Conservation (phyloP, 2,113 vertebrate genomes). For the Cromileptes altivelis region DNA sequence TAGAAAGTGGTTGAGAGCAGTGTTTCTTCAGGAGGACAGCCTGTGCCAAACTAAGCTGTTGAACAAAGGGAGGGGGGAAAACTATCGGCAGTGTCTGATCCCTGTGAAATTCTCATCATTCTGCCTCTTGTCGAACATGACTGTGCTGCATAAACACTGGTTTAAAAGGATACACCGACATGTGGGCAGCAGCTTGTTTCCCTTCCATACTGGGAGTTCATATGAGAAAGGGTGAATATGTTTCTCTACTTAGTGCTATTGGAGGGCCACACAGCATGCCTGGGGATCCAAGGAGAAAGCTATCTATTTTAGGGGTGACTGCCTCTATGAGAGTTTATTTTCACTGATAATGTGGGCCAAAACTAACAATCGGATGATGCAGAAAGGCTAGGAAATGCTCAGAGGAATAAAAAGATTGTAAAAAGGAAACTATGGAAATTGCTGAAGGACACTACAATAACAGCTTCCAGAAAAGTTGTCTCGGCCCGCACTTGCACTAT, state of each 20-base stretch:
- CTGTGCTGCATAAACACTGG: constrained; percentile 57
- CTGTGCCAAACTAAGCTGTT: constrained; percentile 72
- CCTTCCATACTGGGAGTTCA: constrained; percentile 45
- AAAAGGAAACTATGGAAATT: constrained; percentile 67
- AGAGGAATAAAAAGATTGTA: constrained; percentile 73
- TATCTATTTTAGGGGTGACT: constrained; percentile 82
- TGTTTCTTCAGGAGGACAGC: constrained; percentile 53
- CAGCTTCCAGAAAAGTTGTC: constrained; percentile 45
- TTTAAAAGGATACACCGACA: constrained; percentile 49
- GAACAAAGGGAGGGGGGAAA: constrained; percentile 37
- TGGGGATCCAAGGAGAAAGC: constrained; percentile 64
- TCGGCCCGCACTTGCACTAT: constrained; percentile 18
- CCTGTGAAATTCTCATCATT: constrained; percentile 77
- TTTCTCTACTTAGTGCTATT: constrained; percentile 66
- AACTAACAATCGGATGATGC: constrained; percentile 79
- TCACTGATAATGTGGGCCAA: constrained; percentile 78
- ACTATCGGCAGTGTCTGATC: constrained; percentile 52
- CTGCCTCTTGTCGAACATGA: constrained; percentile 48
- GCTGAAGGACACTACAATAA: constrained; percentile 54
- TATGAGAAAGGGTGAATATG: constrained; percentile 51
- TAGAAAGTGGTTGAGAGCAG: constrained; percentile 54
- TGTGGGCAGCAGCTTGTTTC: constrained; percentile 63
- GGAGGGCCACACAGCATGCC: constrained; percentile 81
- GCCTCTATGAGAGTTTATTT: constrained; percentile 85
- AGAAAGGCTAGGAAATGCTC: constrained; percentile 64